Base-by-base conservation (phyloP, 1,140 invertebrate species). In the Dendrolimus punctatus region DNA sequence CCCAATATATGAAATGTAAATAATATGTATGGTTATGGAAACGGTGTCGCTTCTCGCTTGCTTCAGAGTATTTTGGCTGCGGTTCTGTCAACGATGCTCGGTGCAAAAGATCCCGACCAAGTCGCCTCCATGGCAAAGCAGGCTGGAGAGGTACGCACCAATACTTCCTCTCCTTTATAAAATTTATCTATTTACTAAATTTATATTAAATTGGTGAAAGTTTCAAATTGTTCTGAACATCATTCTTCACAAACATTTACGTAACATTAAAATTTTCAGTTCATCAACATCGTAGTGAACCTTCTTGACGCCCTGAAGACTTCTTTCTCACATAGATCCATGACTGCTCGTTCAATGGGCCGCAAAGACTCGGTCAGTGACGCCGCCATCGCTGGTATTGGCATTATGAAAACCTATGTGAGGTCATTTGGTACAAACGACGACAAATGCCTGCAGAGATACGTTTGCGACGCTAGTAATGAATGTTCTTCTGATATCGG, bases 81-180 rank as follows among this genome's bases (percentile, higher is more conserved):
- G 85, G 92, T 96, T 81, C 91, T 97, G 86, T 94, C 93, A 74
- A 92, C 93, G 83, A 90, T 96, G 88, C 91, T 96, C 83, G 95
- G 95, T 89, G 91, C 93, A 84, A 94, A 94, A 91, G 93, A 96
- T 89, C 94, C 94, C 72, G 92, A 95, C 83, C 94, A 95, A 88
- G 93, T 96, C 74, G 92, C 94, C 87, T 92, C 92, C 83, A 95
- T 96, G 93, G 95, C 95, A 88, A 95, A 95, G 89, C 95, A 97
- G 88, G 95, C 95, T 84, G 93, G 94, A 85, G 94, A 97, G 94
- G 95, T 96, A 93, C 91, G 92, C 90, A 64, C 72, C 67, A 72
- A 77, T 67, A 76, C 73, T 82, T 76, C 77, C 78, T 78, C 64
- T 60, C 57, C 66, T 75, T 74, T 53, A 56, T 61, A 55, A 62